Evolutionary conservation across 35 echinoderm and acorn worm genomes (phyloP), one percentile per base, ranked within the genome.

Genomic region (Patiria miniata): DNA sequence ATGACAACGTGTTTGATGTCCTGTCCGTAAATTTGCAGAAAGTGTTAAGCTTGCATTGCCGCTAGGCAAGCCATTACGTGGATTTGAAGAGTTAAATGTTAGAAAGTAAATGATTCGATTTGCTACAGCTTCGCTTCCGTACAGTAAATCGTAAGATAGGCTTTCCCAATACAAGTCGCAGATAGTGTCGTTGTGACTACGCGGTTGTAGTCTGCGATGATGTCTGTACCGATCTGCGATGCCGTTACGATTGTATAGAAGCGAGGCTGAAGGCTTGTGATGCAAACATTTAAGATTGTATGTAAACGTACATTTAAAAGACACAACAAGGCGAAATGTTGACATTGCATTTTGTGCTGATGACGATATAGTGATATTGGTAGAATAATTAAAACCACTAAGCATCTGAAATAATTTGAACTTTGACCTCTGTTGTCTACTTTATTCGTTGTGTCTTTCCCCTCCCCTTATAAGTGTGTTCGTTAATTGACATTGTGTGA

Each of bases 351-450:
- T 34, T 32, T 73, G 65, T 73, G 34, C 65, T 28, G 65, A 73
- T 6, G 15, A 73, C n/a, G n/a, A 73, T 26, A 7, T 7, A 32
- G 34, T 73, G 29, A 12, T 32, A 73, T 32, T 73, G 34, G 19
- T 32, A 73, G 26, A 61, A 61, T 0, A 22, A 73, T 36, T 28
- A 73, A 73, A 60, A 18, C 19, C 23, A 26, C 42, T 73, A 28
- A 73, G 65, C 65, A 73, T 73, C 65, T 73, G 65, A 73, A 73
- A 73, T 73, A 73, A 73, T 34, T 73, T 73, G 34, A 83, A 19
- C 14, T 84, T 60, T 34, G 28, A 60, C 53, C 19, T 47, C 4
- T 47, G 42, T 47, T 47, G 42, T 12, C 42, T 47, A 47, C 42
- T 6, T 6, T 47, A 6, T 4, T 47, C 12, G 12, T 47, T 47